These are phyloP conservation scores for Falco cherrug DNA, from an alignment of 2,797 vertebrate genomes.

Conservation along the genomic window DNA sequence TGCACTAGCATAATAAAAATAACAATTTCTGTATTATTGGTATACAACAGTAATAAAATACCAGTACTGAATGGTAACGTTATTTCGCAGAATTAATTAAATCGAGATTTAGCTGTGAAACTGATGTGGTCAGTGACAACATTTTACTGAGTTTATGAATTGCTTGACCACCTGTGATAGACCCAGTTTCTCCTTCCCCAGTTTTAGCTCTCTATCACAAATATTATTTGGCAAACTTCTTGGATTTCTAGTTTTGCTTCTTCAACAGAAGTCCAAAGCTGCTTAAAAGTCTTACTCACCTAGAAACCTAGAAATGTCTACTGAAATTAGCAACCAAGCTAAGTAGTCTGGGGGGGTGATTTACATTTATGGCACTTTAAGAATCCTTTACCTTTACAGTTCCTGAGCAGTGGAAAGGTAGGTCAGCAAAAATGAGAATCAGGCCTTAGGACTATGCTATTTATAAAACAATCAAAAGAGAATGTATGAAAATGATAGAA, in stretches of 20 bases:
- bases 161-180: not conserved
- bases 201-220: not conserved
- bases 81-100: not conserved
- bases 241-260: not conserved
- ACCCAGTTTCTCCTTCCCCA: not conserved
- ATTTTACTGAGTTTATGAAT: not conserved
- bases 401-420: constrained; percentile 14
- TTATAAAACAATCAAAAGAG: constrained; percentile 31
- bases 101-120: not conserved
- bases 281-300: constrained; percentile 24
- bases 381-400: constrained; percentile 5
- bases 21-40: not conserved
- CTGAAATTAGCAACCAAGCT: constrained; percentile 45
- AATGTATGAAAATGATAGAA: not conserved
- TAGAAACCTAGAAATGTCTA: constrained; percentile 64
- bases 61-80: not conserved
- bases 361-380: constrained; percentile 44
- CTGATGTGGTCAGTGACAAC: not conserved
- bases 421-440: constrained; percentile 31
- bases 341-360: not conserved
- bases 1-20: not conserved
- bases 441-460: not conserved
- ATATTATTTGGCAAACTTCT: not conserved
- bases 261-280: constrained; percentile 1
- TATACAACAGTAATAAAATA: not conserved